Conservation (phyloP, 1,140 invertebrate genomes). For the Tetragonula clypearis region DNA sequence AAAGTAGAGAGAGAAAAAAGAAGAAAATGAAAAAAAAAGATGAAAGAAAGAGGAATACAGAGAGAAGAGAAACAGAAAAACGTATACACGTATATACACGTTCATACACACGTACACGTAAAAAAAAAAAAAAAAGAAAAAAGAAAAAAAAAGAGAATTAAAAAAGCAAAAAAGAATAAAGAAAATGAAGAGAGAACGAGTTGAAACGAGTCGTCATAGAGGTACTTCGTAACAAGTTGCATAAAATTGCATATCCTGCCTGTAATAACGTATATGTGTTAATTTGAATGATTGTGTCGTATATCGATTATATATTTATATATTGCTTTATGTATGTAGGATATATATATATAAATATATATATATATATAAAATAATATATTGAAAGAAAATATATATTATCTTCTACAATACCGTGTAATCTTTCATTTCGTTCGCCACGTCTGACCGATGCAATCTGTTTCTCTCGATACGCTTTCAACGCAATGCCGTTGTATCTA, state of each 20-base stretch:
- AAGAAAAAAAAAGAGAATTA: not conserved
- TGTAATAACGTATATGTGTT: constrained; percentile 66
- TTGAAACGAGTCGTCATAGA: constrained; percentile 54
- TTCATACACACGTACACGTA: not conserved
- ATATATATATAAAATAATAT: constrained; percentile 60
- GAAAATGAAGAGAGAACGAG: not conserved
- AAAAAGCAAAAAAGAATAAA: not conserved
- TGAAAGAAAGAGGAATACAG: not conserved
- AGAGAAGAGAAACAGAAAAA: not conserved
- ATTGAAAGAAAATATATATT: constrained; percentile 70
- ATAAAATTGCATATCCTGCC: constrained; percentile 69
- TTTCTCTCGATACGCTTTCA: constrained; percentile 47
- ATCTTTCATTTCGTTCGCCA: constrained; percentile 52
- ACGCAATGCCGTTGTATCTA: not conserved
- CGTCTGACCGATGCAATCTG: constrained; percentile 46
- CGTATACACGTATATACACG: not conserved
- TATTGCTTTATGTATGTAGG: constrained; percentile 72
- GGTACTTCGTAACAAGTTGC: constrained; percentile 65
- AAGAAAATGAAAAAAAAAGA: not conserved
- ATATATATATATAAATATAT: constrained; percentile 67
- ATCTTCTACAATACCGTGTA: constrained; percentile 67
- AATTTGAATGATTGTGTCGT: constrained; percentile 70
- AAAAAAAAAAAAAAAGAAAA: not conserved
- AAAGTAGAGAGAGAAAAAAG: constrained; percentile 12
- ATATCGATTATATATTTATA: constrained; percentile 73